Evolutionary conservation across 2,888 invertebrate species (phyloP), one percentile per base, ranked within the genome.

Genomic region (Girardia tigrina): DNA sequence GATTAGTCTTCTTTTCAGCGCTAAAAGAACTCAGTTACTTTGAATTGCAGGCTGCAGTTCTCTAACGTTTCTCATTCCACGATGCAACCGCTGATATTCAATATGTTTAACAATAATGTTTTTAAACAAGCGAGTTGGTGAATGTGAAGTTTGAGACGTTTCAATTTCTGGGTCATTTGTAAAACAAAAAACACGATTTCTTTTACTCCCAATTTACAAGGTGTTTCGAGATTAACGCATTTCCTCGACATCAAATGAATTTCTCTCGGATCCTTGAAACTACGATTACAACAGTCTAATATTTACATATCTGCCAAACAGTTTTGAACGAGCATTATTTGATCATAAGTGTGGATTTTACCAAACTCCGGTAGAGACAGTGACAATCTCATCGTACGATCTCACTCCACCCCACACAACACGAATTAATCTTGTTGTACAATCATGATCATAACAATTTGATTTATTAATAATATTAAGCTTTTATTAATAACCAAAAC

Each of bases 331-430:
- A 95, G 87, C 82, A 93, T 90, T 81, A 94, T 95, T 87, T 95
- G 95, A 87, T 95, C 95, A 86, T 95, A 95, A 84, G 94, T 94
- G 81, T 92, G 91, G 80, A 95, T 94, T 85, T 93, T 92, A 84
- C 94, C 92, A 84, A 95, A 95, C 27, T 94, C 88, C 20, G 95
- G 94, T 83, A 95, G 86, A 84, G 93, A 94, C 84, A 95, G 92
- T 86, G 94, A 94, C 95, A 95, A 95, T 83, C 94, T 93, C 78
- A 95, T 95, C 80, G 95, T 93, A 87, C 94, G 93, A 84, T 94
- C 95, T 23, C 95, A 88, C 72, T 94, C 87, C 84, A 94, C 91
- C 85, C 95, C 95, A 71, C 94, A 94, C 42, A 84, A 78, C 76
- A 83, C 83, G 73, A 84, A 79, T 76, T 84, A 78, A 6, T 80